Percentiles rank a stretch among this genome's conserved stretches.
These are phyloP conservation scores for Centropus bengalensis DNA, from an alignment of 2,113 vertebrate species.

Conservation along the genomic window DNA sequence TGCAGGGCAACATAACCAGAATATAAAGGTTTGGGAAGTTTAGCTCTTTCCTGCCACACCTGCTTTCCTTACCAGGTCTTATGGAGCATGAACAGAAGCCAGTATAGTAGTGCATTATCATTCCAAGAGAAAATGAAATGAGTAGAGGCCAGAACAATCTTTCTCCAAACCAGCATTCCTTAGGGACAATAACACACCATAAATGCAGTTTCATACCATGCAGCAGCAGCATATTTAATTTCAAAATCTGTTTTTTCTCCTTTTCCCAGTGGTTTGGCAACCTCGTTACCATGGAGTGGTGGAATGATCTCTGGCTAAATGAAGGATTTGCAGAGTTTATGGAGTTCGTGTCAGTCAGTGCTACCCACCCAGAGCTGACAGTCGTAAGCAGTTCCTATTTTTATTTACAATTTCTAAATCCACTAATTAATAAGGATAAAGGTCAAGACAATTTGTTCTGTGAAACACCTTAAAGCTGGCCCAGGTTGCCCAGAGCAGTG, in stretches of 20 bases:
- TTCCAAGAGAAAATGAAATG: neutral
- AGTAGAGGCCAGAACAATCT: neutral
- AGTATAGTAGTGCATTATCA: neutral
- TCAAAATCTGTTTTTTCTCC: neutral
- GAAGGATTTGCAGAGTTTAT: conserved; percentile 87
- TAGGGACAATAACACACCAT: too few species aligned
- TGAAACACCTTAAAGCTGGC: neutral
- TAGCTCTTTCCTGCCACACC: neutral
- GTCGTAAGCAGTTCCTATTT: conserved; percentile 71
- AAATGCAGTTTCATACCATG: neutral
- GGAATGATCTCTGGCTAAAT: conserved; percentile 87
- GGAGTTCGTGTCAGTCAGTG: conserved; percentile 81
- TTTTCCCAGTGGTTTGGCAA: conserved; percentile 84
- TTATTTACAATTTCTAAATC: neutral
- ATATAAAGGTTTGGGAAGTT: neutral
- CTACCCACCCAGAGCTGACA: conserved; percentile 83
- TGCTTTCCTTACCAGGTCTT: neutral
- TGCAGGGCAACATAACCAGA: too few species aligned
- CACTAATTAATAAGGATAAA: neutral
- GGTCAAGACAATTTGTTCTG: neutral
- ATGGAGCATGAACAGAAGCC: neutral
- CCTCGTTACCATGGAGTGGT: conserved; percentile 88
- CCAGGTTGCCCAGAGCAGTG: too few species aligned
- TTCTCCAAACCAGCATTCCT: neutral
- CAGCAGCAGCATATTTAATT: neutral